Evolutionary conservation across 2,888 invertebrate species (phyloP), one percentile per base, ranked within the genome.

Genomic region (Hydropsyche betteni): DNA sequence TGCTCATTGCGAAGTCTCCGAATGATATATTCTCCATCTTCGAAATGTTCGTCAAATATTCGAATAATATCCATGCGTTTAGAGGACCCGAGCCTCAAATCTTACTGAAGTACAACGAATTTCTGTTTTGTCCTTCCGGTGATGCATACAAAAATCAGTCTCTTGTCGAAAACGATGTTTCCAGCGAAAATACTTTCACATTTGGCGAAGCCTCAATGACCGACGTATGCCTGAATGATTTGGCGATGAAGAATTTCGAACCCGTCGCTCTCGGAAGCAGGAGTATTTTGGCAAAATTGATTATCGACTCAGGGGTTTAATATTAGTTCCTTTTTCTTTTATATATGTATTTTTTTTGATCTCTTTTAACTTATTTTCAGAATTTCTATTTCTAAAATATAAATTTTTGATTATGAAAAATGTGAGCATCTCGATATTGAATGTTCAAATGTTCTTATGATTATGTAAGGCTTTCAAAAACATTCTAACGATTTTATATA

Each of bases 21-120:
- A 83, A 85, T 78, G 82, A 84, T 55, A 83, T 85, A 0, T 86
- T 89, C 75, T 88, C 88, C 77, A 84, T 94, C 44, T 90, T 91
- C 80, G 90, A 91, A 78, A 90, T 94, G 89, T 94, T 95, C 81
- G 85, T 93, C 7, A 86, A 89, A 55, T 88, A 89, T 71, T 87
- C 89, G 80, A 82, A 85, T 38, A 86, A 90, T 75, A 83, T 94
- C 74, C 94, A 94, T 84, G 88, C 92, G 64, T 88, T 95, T 83
- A 89, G 94, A 74, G 94, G 93, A 36, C 92, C 93, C 6, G 97
- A 96, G 83, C 95, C 95, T 69, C 91, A 91, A 80, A 85, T 96
- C 16, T 81, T 83, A 78, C 81, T 82, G 80, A 75, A 76, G 52
- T 78, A 76, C 76, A 80, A 69, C 76, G 78, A 78, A 80, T 81